Base-by-base conservation (phyloP, 1,140 invertebrate genomes). In the Trichonephila clavata region DNA sequence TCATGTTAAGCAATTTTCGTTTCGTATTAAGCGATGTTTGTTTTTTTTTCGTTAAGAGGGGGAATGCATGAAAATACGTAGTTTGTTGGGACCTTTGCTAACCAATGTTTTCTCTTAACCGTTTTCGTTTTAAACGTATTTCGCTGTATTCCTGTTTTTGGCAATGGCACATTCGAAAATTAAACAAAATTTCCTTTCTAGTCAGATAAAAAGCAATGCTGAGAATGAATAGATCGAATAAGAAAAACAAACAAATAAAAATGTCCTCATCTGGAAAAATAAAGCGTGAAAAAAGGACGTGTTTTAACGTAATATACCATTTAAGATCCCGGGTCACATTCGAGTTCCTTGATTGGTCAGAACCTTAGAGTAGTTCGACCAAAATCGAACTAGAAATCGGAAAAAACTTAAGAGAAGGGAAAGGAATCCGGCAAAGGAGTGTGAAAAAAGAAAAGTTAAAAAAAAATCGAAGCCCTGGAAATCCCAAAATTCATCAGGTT, bases 271-370 rank as follows among this genome's bases (percentile, higher is more conserved):
- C 24, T 63, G 32, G 27, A 87, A 39, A 39, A 39, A 39, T 39
- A 60, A 24, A 65, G 71, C 43, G 8, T 16, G n/a, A 61, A 77
- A 87, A 32, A 27, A 65, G 10, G 10, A 65, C 60, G 60, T 89
- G 87, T 89, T 89, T 89, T 77, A 89, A 89, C 65, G 87, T 77
- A 89, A 89, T 89, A 89, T n/a, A 43, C 65, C 77, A 77, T 89
- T 89, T 89, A 77, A 71, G 87, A 71, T 65, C 87, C 61, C 87
- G 71, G 87, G 87, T 89, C 87, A 89, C 50, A 50, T 50, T 50
- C 50, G 10, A 50, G 50, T 1, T 50, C 10, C 50, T 50, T 50
- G 10, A 50, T 50, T 50, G 50, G 87, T 71, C 50, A 39, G 87
- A 89, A 89, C 71, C 65, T 89, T 57, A 57, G 65, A 89, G 65